phyloP scores from a whole-genome alignment of 2,797 vertebrate genomes.

The Scolopax bukidnonensis region DNA sequence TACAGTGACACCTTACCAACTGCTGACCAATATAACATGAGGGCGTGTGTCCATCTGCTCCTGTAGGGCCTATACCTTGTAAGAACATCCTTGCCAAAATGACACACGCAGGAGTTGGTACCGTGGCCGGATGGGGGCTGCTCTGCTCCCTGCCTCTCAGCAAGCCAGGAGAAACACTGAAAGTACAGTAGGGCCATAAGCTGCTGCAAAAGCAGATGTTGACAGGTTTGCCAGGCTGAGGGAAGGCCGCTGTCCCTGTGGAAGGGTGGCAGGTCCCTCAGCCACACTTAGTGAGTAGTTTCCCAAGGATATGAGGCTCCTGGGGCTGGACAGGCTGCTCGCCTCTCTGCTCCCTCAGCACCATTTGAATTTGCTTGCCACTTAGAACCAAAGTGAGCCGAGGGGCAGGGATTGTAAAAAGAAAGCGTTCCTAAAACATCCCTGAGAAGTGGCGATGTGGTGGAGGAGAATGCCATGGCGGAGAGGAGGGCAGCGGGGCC shows the following conservation, averaged over 20 bases:
- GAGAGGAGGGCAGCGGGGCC: conserved; percentile 34
- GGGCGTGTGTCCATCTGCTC: background rate
- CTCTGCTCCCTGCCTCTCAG: background rate
- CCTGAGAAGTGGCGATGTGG: background rate
- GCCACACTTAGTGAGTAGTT: fast-evolving
- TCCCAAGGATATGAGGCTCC: background rate
- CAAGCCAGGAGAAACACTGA: background rate
- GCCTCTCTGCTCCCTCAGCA: background rate
- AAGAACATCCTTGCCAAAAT: background rate
- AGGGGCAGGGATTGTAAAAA: conserved; percentile 18
- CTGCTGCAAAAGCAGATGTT: background rate
- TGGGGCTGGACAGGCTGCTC: background rate
- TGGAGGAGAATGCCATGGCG: conserved; percentile 6
- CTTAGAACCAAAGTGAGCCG: conserved; percentile 7
- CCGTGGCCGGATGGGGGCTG: fast-evolving
- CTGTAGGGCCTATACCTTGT: background rate
- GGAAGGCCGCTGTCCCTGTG: background rate
- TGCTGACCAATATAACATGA: background rate
- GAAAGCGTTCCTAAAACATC: conserved; percentile 8
- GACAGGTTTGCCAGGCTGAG: fast-evolving
- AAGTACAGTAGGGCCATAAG: background rate
- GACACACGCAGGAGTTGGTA: background rate
- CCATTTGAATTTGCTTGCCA: background rate
- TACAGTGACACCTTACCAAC: background rate
- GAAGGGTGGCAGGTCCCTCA: background rate